Evolutionary conservation across 2,797 vertebrate genomes (phyloP).

Genomic region (Thunnus albacares): DNA sequence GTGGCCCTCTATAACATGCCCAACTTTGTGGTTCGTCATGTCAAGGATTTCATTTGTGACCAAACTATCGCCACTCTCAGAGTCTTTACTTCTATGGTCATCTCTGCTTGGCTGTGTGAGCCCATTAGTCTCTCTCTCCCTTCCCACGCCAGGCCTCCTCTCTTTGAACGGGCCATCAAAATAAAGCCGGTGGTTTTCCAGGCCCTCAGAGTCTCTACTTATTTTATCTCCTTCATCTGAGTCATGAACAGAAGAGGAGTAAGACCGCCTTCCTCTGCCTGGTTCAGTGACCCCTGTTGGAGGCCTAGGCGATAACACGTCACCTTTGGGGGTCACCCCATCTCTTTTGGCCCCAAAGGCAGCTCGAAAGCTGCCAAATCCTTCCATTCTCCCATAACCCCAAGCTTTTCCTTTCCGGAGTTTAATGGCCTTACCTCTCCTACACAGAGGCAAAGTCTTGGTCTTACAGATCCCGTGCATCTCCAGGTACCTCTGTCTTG

Average conservation of each 20-base stretch:
- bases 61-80: slow-evolving; percentile 50
- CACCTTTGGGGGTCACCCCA: slow-evolving; percentile 57
- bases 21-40: slow-evolving; percentile 48
- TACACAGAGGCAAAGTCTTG: slow-evolving; percentile 89
- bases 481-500: slow-evolving; percentile 85
- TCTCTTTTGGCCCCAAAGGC: slow-evolving; percentile 79
- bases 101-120: slow-evolving; percentile 61
- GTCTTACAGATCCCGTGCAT: slow-evolving; percentile 89
- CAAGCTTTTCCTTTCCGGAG: slow-evolving; percentile 88
- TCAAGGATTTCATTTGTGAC: slow-evolving; percentile 49
- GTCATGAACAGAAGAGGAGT: slow-evolving; percentile 72
- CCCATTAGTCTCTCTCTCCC: slow-evolving; percentile 82
- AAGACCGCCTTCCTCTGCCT: slow-evolving; percentile 62
- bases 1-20: slow-evolving; percentile 71
- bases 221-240: slow-evolving; percentile 77
- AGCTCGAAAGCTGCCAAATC: slow-evolving; percentile 76
- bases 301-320: slow-evolving; percentile 59
- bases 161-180: slow-evolving; percentile 78
- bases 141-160: slow-evolving; percentile 85
- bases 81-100: slow-evolving; percentile 60
- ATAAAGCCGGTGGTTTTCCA: slow-evolving; percentile 61
- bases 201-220: slow-evolving; percentile 59
- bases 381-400: slow-evolving; percentile 85
- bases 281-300: slow-evolving; percentile 57
- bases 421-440: slow-evolving; percentile 87